Evolutionary conservation across 2,797 vertebrate genomes (phyloP).

Genomic region (Pelodytes ibericus): DNA sequence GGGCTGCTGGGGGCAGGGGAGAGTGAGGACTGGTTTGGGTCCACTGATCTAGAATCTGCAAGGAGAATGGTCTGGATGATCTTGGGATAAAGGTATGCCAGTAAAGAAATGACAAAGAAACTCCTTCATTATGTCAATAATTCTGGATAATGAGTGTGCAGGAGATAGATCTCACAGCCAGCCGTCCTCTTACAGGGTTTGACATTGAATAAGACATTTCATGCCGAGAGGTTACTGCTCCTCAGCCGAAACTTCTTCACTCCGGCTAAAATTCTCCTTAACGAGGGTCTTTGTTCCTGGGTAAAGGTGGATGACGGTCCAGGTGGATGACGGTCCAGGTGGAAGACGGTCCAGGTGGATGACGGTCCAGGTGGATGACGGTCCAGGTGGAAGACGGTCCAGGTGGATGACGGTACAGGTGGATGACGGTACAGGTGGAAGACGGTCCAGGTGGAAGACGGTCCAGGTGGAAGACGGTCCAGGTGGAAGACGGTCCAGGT

Average conservation of each 20-base stretch:
- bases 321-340: too few relatives aligned
- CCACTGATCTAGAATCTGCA: too few relatives aligned
- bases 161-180: constrained; percentile 11
- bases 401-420: too few relatives aligned
- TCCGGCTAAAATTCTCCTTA: neutral
- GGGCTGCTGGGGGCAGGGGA: too few relatives aligned
- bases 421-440: too few relatives aligned
- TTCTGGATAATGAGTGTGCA: constrained; percentile 15
- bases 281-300: neutral
- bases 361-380: too few relatives aligned
- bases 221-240: constrained; percentile 6
- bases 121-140: constrained; percentile 20
- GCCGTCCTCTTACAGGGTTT: neutral
- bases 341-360: too few relatives aligned
- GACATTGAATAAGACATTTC: constrained; percentile 37
- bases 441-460: too few relatives aligned
- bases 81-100: neutral
- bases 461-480: too few relatives aligned
- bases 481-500: too few relatives aligned
- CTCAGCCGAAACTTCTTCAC: neutral
- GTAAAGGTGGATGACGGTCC: neutral
- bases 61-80: neutral
- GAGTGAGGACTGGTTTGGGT: too few relatives aligned
- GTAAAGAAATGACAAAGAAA: neutral
- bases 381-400: too few relatives aligned